A percentile compares a stretch with the other conserved stretches of the same genome.
Conservation (phyloP, 2,113 vertebrate genomes). For the Rana temporaria region DNA sequence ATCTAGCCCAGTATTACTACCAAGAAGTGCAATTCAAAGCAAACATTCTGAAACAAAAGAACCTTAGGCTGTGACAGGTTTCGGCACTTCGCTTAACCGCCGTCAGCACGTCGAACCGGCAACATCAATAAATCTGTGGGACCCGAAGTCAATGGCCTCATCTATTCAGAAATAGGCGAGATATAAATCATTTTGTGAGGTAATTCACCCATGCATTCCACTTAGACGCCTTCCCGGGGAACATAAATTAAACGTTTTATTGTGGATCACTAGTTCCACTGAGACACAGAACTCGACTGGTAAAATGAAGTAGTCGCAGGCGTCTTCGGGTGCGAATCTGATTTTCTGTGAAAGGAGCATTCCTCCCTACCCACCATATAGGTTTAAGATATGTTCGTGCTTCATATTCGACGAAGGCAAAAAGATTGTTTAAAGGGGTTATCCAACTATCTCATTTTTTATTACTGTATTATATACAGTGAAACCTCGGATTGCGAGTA, state of each 20-base stretch:
- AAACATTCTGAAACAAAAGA: too few species aligned
- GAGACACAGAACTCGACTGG: not conserved
- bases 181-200: conserved; percentile 4
- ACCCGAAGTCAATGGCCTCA: conserved; percentile 25
- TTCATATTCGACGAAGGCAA: too few species aligned
- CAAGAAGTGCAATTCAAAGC: too few species aligned
- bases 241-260: conserved; percentile 30
- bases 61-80: not conserved
- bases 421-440: too few species aligned
- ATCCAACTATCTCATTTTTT: too few species aligned
- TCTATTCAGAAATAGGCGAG: not conserved
- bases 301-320: not conserved
- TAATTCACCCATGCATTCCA: conserved; percentile 19
- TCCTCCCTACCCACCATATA: too few species aligned
- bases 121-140: conserved; percentile 24
- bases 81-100: not conserved
- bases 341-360: too few species aligned
- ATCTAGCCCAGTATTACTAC: too few species aligned
- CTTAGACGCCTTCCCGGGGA: not conserved
- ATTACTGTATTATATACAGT: too few species aligned
- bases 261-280: conserved; percentile 21
- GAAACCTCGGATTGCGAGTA: too few species aligned
- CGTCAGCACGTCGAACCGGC: not conserved
- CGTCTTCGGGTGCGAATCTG: too few species aligned
- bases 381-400: too few species aligned